Evolutionary conservation across 2,888 invertebrate species (phyloP).

Genomic region (Volucella inanis): DNA sequence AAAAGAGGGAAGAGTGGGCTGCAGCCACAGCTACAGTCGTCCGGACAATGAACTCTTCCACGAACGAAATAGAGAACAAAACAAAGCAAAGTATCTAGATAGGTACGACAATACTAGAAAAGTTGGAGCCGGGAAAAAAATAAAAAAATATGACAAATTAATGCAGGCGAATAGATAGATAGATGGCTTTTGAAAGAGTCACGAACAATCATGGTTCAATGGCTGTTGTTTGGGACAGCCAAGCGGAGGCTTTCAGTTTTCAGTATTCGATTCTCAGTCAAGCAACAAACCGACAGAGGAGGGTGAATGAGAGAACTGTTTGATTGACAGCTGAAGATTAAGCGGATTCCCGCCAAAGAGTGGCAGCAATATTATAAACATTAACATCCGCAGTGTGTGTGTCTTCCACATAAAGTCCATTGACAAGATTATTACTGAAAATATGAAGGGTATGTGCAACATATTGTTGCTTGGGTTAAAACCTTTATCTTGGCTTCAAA

Average conservation of each 20-base stretch:
- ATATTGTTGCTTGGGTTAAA: constrained; percentile 20
- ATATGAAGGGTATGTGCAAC: constrained; percentile 13
- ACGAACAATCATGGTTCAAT: constrained; percentile 35
- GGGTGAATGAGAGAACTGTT: constrained; percentile 5
- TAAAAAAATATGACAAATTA: constrained; percentile 58
- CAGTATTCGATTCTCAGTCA: too few relatives aligned
- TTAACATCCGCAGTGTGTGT: constrained; percentile 6
- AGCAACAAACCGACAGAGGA: neutral
- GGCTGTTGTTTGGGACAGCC: neutral
- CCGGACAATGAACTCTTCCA: constrained; percentile 60
- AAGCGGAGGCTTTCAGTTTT: neutral
- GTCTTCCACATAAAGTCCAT: constrained; percentile 54
- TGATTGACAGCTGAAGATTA: constrained; percentile 72
- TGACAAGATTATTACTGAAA: constrained; percentile 46
- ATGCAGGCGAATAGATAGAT: constrained; percentile 46
- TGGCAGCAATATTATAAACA: constrained; percentile 36
- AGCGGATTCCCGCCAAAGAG: constrained; percentile 45
- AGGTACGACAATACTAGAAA: neutral
- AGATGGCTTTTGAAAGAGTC: constrained; percentile 42
- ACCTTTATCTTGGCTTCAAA: constrained; percentile 49
- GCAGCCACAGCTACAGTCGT: constrained; percentile 28
- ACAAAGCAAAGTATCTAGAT: constrained; percentile 53
- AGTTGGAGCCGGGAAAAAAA: constrained; percentile 1
- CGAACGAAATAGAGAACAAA: constrained; percentile 10
- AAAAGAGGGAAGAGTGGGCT: neutral